A percentile compares a stretch with the other conserved stretches of the same genome.
phyloP scores from a whole-genome alignment of 2,113 vertebrate species.

The Aythya baeri region DNA sequence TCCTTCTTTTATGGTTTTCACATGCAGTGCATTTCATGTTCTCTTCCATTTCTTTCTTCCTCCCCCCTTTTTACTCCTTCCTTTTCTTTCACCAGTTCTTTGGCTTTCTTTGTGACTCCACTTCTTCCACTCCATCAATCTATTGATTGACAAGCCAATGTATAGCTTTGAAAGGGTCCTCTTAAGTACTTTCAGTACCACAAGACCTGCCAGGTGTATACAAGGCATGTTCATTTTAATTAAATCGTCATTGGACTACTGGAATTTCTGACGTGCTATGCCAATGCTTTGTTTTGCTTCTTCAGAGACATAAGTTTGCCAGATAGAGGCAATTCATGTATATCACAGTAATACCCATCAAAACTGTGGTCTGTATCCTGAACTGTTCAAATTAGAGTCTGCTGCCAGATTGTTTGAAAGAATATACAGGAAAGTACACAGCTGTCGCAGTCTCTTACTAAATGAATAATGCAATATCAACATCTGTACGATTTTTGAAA shows the following conservation, averaged over 20 bases:
- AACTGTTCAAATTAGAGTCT: slow-evolving; percentile 30
- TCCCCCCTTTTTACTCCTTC: not conserved
- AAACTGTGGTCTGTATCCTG: not conserved
- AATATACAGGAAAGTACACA: slow-evolving; percentile 55
- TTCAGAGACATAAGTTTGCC: not conserved
- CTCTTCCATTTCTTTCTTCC: not conserved
- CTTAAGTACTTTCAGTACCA: not conserved
- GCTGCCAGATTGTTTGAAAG: slow-evolving; percentile 65
- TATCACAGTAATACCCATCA: not conserved
- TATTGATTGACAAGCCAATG: not conserved
- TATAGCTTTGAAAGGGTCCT: not conserved
- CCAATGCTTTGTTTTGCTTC: not conserved
- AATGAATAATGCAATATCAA: slow-evolving; percentile 71
- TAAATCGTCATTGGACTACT: not conserved
- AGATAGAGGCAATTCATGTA: not conserved
- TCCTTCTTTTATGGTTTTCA: not conserved
- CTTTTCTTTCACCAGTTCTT: not conserved
- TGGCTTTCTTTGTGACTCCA: not conserved
- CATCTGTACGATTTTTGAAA: slow-evolving; percentile 70
- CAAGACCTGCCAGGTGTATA: not conserved
- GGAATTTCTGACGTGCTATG: not conserved
- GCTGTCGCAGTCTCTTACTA: slow-evolving; percentile 34
- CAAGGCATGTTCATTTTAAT: not conserved
- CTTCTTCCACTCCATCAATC: not conserved
- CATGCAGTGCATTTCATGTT: not conserved